Conservation (phyloP, 2,888 invertebrate genomes). For the Ennomos erosarius region DNA sequence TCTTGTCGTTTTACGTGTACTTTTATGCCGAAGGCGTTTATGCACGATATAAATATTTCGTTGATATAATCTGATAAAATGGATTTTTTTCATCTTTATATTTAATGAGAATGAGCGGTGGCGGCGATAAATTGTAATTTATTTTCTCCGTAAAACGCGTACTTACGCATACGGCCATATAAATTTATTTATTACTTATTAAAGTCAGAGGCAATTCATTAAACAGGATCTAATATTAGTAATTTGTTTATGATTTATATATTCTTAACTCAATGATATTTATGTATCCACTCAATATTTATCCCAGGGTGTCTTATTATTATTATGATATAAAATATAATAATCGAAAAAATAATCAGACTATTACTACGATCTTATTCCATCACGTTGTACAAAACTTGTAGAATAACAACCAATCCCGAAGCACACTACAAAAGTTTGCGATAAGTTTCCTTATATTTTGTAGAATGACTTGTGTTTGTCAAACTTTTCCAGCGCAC, state of each 20-base stretch:
- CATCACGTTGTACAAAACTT: constrained; percentile 55
- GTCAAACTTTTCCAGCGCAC: constrained; percentile 77
- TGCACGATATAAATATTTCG: constrained; percentile 60
- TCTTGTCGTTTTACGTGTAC: constrained; percentile 62
- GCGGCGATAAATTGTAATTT: constrained; percentile 74
- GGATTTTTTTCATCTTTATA: constrained; percentile 64
- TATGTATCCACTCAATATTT: constrained; percentile 52
- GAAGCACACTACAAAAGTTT: constrained; percentile 69
- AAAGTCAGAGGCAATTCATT: constrained; percentile 70
- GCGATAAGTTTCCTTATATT: constrained; percentile 74
- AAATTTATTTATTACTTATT: constrained; percentile 71
- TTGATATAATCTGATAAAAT: constrained; percentile 66
- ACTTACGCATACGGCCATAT: constrained; percentile 59
- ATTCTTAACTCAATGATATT: constrained; percentile 62
- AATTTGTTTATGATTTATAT: constrained; percentile 67
- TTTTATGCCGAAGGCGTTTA: constrained; percentile 55
- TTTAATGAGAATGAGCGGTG: constrained; percentile 71
- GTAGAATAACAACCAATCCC: constrained; percentile 72
- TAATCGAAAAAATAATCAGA: constrained; percentile 40
- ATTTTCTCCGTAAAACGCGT: constrained; percentile 62
- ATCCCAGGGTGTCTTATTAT: constrained; percentile 56
- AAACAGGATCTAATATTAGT: constrained; percentile 65
- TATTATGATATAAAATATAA: constrained; percentile 48
- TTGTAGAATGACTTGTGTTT: constrained; percentile 78
- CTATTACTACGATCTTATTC: constrained; percentile 59